These are phyloP conservation scores for Megaceryle torquata DNA, from an alignment of 2,113 vertebrate species.

Conservation along the genomic window DNA sequence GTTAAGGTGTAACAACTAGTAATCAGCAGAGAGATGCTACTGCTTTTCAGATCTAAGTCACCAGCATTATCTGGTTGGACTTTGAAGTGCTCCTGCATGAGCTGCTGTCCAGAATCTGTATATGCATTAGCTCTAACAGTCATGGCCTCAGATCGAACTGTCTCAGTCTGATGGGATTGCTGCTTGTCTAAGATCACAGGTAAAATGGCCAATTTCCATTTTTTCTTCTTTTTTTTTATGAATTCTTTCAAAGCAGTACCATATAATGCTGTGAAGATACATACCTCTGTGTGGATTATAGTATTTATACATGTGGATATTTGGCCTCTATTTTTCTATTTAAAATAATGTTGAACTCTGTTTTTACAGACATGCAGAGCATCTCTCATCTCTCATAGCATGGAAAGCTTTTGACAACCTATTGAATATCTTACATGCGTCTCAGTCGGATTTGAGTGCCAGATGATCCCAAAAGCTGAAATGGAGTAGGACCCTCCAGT, in stretches of 20 bases:
- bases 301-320: neutral
- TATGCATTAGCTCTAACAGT: neutral
- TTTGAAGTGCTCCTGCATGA: neutral
- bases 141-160: neutral
- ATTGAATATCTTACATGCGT: accelerated
- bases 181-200: neutral
- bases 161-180: neutral
- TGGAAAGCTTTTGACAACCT: neutral
- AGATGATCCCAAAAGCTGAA: neutral
- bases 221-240: neutral
- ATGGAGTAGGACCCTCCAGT: neutral
- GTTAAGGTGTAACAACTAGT: neutral
- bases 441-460: neutral
- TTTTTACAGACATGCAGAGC: neutral
- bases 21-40: neutral
- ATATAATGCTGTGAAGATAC: neutral
- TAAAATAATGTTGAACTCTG: neutral
- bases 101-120: neutral
- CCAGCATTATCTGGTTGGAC: neutral
- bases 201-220: neutral
- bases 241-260: neutral
- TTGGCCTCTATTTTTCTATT: neutral
- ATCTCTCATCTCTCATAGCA: neutral
- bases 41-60: neutral
- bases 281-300: neutral